Percentiles rank a stretch among this genome's conserved stretches.
phyloP scores from a whole-genome alignment of 2,888 invertebrate species.

The Macaria notata region DNA sequence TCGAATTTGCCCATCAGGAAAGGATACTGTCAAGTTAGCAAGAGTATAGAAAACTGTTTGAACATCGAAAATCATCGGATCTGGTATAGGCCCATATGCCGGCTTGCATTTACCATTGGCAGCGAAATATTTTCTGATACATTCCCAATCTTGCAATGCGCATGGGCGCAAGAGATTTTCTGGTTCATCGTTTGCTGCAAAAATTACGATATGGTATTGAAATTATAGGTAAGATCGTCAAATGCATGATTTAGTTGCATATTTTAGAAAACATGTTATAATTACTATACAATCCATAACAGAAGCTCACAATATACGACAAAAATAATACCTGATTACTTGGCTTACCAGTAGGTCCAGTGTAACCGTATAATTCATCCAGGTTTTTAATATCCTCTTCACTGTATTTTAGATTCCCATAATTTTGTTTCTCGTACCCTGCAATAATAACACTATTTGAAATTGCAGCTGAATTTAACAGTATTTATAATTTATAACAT shows the following conservation, averaged over 20 bases:
- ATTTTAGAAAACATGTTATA: background rate
- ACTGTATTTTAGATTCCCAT: too few species aligned
- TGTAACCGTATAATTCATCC: slow-evolving; percentile 4
- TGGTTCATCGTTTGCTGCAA: slow-evolving; percentile 10
- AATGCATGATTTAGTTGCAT: too few species aligned
- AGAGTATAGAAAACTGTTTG: background rate
- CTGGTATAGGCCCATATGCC: slow-evolving; percentile 14
- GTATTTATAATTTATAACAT: too few species aligned
- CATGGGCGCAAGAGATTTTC: slow-evolving; percentile 20
- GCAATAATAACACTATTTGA: too few species aligned
- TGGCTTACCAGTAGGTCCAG: slow-evolving; percentile 8
- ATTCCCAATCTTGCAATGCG: slow-evolving; percentile 14
- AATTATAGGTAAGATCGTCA: too few species aligned
- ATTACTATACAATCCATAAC: too few species aligned
- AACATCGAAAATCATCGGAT: slow-evolving; percentile 10
- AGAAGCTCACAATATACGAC: too few species aligned
- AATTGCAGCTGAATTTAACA: too few species aligned
- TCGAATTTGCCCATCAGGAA: background rate
- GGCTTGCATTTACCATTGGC: slow-evolving; percentile 13
- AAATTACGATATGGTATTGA: too few species aligned
- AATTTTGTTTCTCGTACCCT: too few species aligned
- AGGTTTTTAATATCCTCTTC: slow-evolving; percentile 1
- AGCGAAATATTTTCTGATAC: slow-evolving; percentile 19
- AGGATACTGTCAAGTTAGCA: slow-evolving; percentile 3
- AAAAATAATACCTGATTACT: too few species aligned